Base-by-base conservation (phyloP, 2,888 invertebrate species). In the Habrosyne pyritoides region DNA sequence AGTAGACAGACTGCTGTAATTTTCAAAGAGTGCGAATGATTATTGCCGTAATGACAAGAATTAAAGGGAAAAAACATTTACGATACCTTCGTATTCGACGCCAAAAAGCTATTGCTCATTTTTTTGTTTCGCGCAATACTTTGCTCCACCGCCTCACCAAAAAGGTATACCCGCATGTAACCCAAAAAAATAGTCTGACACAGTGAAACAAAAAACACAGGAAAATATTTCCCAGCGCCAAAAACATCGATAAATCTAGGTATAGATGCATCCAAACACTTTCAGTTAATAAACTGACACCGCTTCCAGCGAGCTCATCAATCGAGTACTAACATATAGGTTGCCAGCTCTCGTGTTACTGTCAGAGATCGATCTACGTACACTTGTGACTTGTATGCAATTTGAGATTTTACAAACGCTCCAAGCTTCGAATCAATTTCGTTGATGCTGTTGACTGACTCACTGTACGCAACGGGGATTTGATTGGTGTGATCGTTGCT, bases 251-350 rank as follows among this genome's bases (percentile, higher is more conserved):
- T 36, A 36, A 36, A 36, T 14, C 2, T 33, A 4, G 7, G 14
- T 36, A 36, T 14, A 14, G 2, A 42, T 18, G 36, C 36, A 42
- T n/a, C 33, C 33, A 33, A 30, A 36, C 36, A 42, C 42, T 42
- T 42, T 14, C 14, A 14, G 36, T 42, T 42, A 18, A 42, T 42
- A 42, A 33, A 33, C 42, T 42, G 18, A 42, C 42, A 42, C 42
- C 18, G 42, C 14, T 42, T 18, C 42, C 6, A 42, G 42, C 14
- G 7, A 18, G 42, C 42, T 42, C 42, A 42, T 42, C 42, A 42
- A 42, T 42, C 42, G 42, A 42, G 18, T 18, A 42, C 42, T 18
- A 42, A 42, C 42, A 42, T 42, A 42, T 42, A 42, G 42, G 42
- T 42, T 42, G 14, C 2, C 18, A 18, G 33, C n/a, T 42, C 36